Evolutionary conservation across 2,888 invertebrate genomes (phyloP).

Genomic region (Marasmarcha lunaedactyla): DNA sequence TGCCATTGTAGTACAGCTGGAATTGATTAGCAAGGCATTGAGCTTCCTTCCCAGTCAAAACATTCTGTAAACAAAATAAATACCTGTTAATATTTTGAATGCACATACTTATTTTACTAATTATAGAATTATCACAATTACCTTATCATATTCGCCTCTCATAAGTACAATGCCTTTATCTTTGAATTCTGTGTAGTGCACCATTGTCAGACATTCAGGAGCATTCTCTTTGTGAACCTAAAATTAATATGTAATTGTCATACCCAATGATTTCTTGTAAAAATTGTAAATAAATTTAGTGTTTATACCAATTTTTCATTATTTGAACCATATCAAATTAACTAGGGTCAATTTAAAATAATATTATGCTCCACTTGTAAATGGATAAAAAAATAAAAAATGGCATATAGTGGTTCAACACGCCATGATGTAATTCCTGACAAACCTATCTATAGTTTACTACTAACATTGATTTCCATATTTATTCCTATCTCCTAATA

Average conservation of each 20-base stretch:
- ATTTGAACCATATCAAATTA: too few relatives aligned
- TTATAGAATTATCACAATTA: conserved; percentile 13
- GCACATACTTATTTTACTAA: too few relatives aligned
- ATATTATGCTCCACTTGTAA: too few relatives aligned
- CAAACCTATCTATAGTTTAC: too few relatives aligned
- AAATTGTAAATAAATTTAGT: neutral
- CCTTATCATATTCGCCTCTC: conserved; percentile 87
- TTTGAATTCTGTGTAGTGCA: conserved; percentile 82
- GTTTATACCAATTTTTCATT: too few relatives aligned
- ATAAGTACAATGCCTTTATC: conserved; percentile 83
- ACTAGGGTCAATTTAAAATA: too few relatives aligned
- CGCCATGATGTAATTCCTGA: too few relatives aligned
- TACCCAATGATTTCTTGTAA: neutral
- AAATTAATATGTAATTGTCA: conserved; percentile 4
- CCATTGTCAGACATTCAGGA: conserved; percentile 85
- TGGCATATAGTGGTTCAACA: too few relatives aligned
- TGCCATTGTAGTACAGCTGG: conserved; percentile 83
- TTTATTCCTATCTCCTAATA: neutral
- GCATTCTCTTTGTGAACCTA: conserved; percentile 89
- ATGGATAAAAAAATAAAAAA: too few relatives aligned
- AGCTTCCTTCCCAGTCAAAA: conserved; percentile 81
- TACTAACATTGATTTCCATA: neutral
- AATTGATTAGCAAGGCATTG: conserved; percentile 88
- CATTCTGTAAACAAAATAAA: conserved; percentile 56
- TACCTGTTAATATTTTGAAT: neutral